These are phyloP conservation scores for Cybosia mesomella DNA, from an alignment of 2,888 invertebrate species.

Conservation along the genomic window DNA sequence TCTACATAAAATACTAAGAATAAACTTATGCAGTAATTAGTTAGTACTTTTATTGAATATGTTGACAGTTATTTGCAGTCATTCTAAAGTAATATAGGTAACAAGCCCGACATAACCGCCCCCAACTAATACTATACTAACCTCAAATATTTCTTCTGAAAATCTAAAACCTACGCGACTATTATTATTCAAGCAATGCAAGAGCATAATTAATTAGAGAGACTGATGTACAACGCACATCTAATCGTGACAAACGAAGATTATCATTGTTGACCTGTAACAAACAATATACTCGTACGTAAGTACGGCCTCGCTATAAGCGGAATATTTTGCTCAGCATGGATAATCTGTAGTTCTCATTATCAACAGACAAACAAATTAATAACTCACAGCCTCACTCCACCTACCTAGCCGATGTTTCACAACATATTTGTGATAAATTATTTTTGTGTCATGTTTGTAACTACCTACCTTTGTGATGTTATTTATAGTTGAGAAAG, in stretches of 20 bases:
- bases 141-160: too few species aligned
- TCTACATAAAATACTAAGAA: not conserved
- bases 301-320: conserved; percentile 19
- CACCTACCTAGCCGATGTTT: conserved; percentile 54
- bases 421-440: conserved; percentile 37
- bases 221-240: conserved; percentile 10
- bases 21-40: not conserved
- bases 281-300: conserved; percentile 19
- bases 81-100: too few species aligned
- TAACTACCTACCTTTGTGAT: conserved; percentile 4
- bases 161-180: not conserved
- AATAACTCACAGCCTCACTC: conserved; percentile 59
- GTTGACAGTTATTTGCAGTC: not conserved
- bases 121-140: too few species aligned
- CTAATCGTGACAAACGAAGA: conserved; percentile 17
- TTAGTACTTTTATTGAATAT: not conserved
- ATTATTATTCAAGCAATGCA: not conserved
- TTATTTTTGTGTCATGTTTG: conserved; percentile 18
- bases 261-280: conserved; percentile 26
- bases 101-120: too few species aligned
- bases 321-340: conserved; percentile 73
- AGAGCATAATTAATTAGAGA: conserved; percentile 12
- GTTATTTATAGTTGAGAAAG: conserved; percentile 6
- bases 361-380: conserved; percentile 81
- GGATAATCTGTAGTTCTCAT: conserved; percentile 78